Evolutionary conservation across 2,888 invertebrate genomes (phyloP), one percentile per base, ranked within the genome.

Genomic region (Calephelis perditalis): DNA sequence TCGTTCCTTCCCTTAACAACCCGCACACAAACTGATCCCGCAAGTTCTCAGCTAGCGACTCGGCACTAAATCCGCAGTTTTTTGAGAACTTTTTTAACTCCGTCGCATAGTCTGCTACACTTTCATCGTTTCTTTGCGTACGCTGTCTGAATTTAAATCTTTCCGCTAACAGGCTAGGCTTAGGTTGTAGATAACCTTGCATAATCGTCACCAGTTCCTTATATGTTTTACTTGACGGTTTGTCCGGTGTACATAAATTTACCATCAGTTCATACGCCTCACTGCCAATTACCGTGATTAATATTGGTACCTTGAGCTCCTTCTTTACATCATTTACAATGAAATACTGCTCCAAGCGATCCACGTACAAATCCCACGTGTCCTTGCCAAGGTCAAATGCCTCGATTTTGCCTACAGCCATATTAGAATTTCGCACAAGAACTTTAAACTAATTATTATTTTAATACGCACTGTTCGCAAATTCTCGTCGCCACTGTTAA

Each of bases 231-330:
- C 11, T n/a, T 7, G 59, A 60, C 6, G 59, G 59, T 37, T 60
- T 60, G 4, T 56, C 59, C 8, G 60, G 60, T 7, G 56, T 60
- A 47, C 60, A 60, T 8, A 59, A 44, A 9, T 59, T 59, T 1
- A 59, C 59, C 45, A 59, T 26, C n/a, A 59, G 40, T 26, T 59
- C 59, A 43, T 59, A 59, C 7, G 52, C 59, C 7, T 54, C 54
- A 44, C 8, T 45, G 26, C 26, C 26, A 26, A 26, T 26, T 26
- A 26, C 26, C 26, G 26, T 26, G 26, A 26, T 26, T 26, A 26
- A 26, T 26, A 26, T 26, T 26, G 26, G 26, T 26, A 26, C 4
- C 26, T 26, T 26, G 26, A 26, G 26, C 26, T 26, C 26, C 26
- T 26, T 26, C 3, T 26, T 26, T 26, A 26, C 26, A 26, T 26